Evolutionary conservation across 2,888 invertebrate species (phyloP).

Genomic region (Acleris holmiana): DNA sequence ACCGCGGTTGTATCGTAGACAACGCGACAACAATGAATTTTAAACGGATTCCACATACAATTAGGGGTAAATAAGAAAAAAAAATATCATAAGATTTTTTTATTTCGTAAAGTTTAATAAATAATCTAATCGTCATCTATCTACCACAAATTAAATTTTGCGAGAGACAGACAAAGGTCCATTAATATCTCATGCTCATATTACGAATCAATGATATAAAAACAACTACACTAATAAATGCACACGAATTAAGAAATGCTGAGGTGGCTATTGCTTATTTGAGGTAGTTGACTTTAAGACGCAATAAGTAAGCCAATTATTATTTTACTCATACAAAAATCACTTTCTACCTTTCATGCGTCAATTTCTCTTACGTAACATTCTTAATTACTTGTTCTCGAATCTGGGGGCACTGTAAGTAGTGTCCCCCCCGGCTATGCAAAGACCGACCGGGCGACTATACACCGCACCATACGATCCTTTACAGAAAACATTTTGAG

Average conservation of each 20-base stretch:
- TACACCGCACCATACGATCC: no score
- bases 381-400: no score
- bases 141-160: conserved; percentile 63
- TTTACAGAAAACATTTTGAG: no score
- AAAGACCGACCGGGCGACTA: no score
- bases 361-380: no score
- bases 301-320: not conserved
- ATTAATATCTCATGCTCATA: not conserved
- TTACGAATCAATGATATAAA: not conserved
- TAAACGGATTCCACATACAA: no score
- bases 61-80: not conserved
- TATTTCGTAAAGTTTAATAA: not conserved
- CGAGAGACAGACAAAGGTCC: conserved; percentile 68
- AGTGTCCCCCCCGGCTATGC: no score
- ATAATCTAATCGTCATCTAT: conserved; percentile 58
- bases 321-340: not conserved
- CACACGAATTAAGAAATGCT: not conserved
- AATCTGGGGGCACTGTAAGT: no score
- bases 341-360: no score
- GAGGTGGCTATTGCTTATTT: not conserved
- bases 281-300: conserved; percentile 2
- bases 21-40: no score
- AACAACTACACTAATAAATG: conserved; percentile 28
- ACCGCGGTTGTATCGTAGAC: no score
- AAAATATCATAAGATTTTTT: not conserved